Conservation (phyloP, 2,888 invertebrate species). For the Amphipoea oculea region DNA sequence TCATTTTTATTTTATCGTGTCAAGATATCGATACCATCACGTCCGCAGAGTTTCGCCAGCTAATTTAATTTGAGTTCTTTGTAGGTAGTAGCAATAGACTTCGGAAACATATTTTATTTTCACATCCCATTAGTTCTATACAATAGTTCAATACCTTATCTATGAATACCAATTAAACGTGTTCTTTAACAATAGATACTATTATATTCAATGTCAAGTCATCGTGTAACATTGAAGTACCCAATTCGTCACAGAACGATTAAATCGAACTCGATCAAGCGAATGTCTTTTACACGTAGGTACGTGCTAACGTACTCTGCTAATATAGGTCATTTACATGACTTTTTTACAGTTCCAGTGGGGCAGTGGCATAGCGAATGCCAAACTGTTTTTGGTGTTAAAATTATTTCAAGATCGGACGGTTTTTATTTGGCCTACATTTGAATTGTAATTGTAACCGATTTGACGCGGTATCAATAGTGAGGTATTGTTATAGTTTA, state of each 20-base stretch:
- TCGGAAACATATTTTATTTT: background rate
- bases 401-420: slow-evolving; percentile 23
- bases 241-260: slow-evolving; percentile 30
- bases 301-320: slow-evolving; percentile 14
- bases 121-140: background rate
- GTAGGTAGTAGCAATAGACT: background rate
- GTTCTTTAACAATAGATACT: background rate
- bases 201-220: slow-evolving; percentile 38
- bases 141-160: background rate
- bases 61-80: background rate
- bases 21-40: background rate
- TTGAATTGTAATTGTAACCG: background rate
- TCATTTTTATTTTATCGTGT: no score
- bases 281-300: slow-evolving; percentile 46
- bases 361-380: slow-evolving; percentile 16
- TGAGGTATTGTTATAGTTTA: background rate
- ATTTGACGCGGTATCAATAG: background rate
- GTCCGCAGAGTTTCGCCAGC: background rate
- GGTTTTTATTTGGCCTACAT: background rate
- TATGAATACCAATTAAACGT: background rate
- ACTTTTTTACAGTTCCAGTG: slow-evolving; percentile 2
- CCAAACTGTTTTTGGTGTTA: slow-evolving; percentile 1
- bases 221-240: slow-evolving; percentile 22
- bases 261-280: slow-evolving; percentile 33
- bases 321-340: slow-evolving; percentile 26